Base-by-base conservation (phyloP, 2,888 invertebrate genomes). In the Leptopterna dolabrata region DNA sequence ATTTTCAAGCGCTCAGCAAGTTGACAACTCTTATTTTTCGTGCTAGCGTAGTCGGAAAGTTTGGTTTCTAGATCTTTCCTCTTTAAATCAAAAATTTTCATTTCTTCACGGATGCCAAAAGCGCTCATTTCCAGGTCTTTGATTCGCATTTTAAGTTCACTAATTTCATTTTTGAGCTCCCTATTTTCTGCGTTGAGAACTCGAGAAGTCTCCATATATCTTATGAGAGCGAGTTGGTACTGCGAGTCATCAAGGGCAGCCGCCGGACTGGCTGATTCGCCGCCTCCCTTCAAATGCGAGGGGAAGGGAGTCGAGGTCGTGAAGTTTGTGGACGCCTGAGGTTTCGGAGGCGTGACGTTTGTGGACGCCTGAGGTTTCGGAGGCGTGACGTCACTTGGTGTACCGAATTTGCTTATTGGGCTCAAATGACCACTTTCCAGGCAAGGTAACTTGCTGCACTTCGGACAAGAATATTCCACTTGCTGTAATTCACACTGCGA, bases 191-290 rank as follows among this genome's bases (percentile, higher is more conserved):
- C 13, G 55, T 80, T 88, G 27, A 89, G 63, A 9, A 41, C 80
- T 16, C 84, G 76, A 51, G 83, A 89, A 19, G 51, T 86, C 83
- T 89, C 89, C 87, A 89, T 88, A 87, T 87, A 88, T 73, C 84
- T 76, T 7, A 89, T 80, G 19, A 87, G 71, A 27, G 88, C 76
- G 24, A 81, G 51, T 29, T 71, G 78, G 70, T 24, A 81, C 27
- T 36, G 80, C 43, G 47, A 45, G 27, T 76, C 45, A 13, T 55
- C 73, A 16, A 78, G 43, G 0, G 9, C 11, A 11, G 9, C 14
- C 1, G 41, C 24, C 16, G 70, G 27, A 29, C 29, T 16, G 0
- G 11, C 63, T 11, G 63, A 24, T n/a, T 88, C 89, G n/a, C 89
- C 89, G 13, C 76, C 89, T 4, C 87, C 88, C 70, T 87, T 86